Percentiles rank a stretch among this genome's conserved stretches.
Evolutionary conservation across 2,888 invertebrate genomes (phyloP).

Genomic region (Branchellion lobata): DNA sequence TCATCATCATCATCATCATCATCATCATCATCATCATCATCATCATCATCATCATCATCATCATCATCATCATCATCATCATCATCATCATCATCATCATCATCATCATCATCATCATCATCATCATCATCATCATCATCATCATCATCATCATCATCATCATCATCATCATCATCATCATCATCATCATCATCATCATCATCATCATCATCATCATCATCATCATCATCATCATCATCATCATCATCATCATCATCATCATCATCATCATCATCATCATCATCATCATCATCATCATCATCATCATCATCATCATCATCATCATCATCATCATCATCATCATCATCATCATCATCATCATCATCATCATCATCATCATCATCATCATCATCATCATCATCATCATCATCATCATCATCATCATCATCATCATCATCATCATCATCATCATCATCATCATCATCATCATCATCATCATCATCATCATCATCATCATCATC

Average conservation of each 20-base stretch:
- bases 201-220: slow-evolving; percentile 48
- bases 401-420: slow-evolving; percentile 48
- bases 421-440: slow-evolving; percentile 48
- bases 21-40: slow-evolving; percentile 48
- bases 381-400: slow-evolving; percentile 41
- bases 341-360: slow-evolving; percentile 58
- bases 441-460: slow-evolving; percentile 47
- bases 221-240: slow-evolving; percentile 57
- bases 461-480: slow-evolving; percentile 48
- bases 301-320: slow-evolving; percentile 47
- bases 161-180: slow-evolving; percentile 48
- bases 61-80: slow-evolving; percentile 47
- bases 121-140: slow-evolving; percentile 26
- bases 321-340: slow-evolving; percentile 47
- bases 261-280: slow-evolving; percentile 45
- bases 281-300: slow-evolving; percentile 48
- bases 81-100: slow-evolving; percentile 48
- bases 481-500: slow-evolving; percentile 57
- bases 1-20: slow-evolving; percentile 39
- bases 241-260: slow-evolving; percentile 25
- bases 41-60: slow-evolving; percentile 48
- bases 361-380: slow-evolving; percentile 23
- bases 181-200: slow-evolving; percentile 46
- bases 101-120: slow-evolving; percentile 57
- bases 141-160: slow-evolving; percentile 47